Evolutionary conservation across 2,113 vertebrate genomes (phyloP), one percentile per base, ranked within the genome.

Genomic region (Cephalopholis sonnerati): DNA sequence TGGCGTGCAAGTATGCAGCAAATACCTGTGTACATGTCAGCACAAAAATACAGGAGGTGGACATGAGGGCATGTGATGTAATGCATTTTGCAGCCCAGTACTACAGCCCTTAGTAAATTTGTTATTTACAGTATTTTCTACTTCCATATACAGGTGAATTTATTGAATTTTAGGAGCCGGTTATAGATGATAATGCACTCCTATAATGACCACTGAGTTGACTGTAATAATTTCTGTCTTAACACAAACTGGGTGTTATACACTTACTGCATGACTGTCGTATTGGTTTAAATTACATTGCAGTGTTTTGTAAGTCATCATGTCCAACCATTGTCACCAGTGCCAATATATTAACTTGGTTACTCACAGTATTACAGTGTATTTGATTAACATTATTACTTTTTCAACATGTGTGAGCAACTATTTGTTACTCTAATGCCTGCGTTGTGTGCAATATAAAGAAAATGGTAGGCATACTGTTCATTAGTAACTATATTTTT

Each of bases 21-120:
- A 82, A 82, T 75, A 70, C 50, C 46, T 86, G 71, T 68, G 65
- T 59, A 51, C 59, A 70, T 74, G 85, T 72, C 65, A 46, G 54
- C 53, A 67, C 72, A 76, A 29, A 85, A 7, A n/a, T 62, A 22
- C 57, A 25, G 41, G 17, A 7, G 67, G 5, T 36, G 69, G 61
- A 70, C n/a, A 11, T 4, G 16, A n/a, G 53, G 22, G 4, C 32
- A 36, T 3, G 29, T 44, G 51, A 74, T 61, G 64, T 22, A 55
- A 32, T 51, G 24, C 36, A 54, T 68, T 75, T 41, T 63, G 58
- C 11, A 75, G 71, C 48, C 24, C 5, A 69, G 4, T 10, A n/a
- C 3, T 29, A 10, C n/a, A 32, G 3, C 16, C 11, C 32, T 36
- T 4, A 18, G 17, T 9, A 25, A 24, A 20, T 4, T 4, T 29